A percentile compares a stretch with the other conserved stretches of the same genome.
phyloP scores from a whole-genome alignment of 2,797 vertebrate species.

The Simalia tracyae region DNA sequence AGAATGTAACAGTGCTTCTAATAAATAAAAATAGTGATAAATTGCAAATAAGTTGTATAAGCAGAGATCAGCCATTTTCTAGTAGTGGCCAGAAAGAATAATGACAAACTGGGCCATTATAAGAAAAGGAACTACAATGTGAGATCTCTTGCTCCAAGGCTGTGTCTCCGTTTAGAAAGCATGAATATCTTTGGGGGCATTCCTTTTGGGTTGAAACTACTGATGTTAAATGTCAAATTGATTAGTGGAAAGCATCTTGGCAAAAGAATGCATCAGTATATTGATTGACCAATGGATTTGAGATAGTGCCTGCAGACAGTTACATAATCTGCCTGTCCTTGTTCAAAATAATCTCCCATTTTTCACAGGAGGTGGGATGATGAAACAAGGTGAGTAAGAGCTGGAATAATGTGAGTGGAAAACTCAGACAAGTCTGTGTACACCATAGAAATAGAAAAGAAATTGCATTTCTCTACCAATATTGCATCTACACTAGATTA shows the following conservation, averaged over 20 bases:
- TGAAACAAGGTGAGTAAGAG: not conserved
- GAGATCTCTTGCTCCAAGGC: not conserved
- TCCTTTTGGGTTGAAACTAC: not conserved
- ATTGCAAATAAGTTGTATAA: not conserved
- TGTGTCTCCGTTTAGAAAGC: not conserved
- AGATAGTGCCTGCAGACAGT: not conserved
- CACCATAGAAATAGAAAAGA: not conserved
- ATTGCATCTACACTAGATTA: not conserved
- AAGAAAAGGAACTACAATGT: not conserved
- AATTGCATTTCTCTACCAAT: not conserved
- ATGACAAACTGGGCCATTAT: not conserved
- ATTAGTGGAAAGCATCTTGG: not conserved
- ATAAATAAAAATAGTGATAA: not conserved
- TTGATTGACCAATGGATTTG: not conserved
- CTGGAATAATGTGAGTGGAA: not conserved
- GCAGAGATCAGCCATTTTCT: not conserved
- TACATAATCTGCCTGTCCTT: not conserved
- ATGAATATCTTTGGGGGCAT: not conserved
- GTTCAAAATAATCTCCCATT: not conserved
- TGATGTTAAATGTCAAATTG: not conserved
- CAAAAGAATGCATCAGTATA: not conserved
- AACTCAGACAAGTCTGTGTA: not conserved
- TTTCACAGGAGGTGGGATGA: not conserved
- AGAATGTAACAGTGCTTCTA: not conserved
- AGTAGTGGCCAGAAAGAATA: not conserved